Conservation (phyloP, 2,888 invertebrate species). For the Oxystoma pomonae region DNA sequence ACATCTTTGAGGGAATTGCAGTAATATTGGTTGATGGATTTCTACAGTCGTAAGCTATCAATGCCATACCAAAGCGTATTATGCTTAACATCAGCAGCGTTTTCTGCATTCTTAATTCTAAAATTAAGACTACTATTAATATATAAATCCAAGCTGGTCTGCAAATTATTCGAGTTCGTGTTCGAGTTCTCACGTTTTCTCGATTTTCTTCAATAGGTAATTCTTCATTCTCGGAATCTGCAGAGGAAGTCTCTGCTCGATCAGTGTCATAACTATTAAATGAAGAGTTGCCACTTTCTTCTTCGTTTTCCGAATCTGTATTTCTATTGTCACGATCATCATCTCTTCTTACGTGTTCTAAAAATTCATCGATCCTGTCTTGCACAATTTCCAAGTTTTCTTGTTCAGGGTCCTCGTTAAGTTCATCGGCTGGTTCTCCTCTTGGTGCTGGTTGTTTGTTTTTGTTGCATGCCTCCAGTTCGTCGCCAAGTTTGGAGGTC, state of each 20-base stretch:
- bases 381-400: too few species aligned
- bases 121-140: background rate
- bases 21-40: slow-evolving; percentile 7
- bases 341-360: background rate
- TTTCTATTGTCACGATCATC: too few species aligned
- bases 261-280: background rate
- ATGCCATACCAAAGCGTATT: too few species aligned
- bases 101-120: background rate
- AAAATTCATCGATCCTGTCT: background rate
- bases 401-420: background rate
- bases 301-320: background rate
- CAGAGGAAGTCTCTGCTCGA: too few species aligned
- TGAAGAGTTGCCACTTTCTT: background rate
- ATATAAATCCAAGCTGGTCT: too few species aligned
- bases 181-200: too few species aligned
- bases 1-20: slow-evolving; percentile 3
- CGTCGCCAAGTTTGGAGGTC: background rate
- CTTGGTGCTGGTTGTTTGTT: background rate
- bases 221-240: too few species aligned
- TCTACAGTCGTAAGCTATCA: slow-evolving; percentile 9
- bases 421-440: background rate
- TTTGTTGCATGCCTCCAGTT: too few species aligned
- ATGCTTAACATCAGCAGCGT: too few species aligned
- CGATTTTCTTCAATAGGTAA: too few species aligned
- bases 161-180: too few species aligned